Evolutionary conservation across 92 coral and sea anemone genomes (phyloP).

Genomic region (Epizoanthus stellaris): DNA sequence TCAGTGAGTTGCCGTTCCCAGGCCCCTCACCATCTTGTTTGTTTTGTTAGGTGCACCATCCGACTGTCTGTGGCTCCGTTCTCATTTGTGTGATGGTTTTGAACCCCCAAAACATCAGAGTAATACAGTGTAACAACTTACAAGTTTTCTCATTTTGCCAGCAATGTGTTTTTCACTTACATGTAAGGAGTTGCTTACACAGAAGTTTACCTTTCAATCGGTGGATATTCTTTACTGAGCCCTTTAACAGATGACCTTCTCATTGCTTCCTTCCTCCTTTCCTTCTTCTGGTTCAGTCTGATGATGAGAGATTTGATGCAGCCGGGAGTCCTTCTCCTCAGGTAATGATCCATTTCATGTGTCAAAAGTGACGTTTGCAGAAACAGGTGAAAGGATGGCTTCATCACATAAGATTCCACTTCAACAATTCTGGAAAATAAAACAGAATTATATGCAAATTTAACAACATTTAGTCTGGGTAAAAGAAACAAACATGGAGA

Average conservation of each 20-base stretch:
- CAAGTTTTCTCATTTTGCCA: not conserved
- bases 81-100: no score
- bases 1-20: no score
- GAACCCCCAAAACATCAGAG: no score
- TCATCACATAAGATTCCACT: conserved; percentile 60
- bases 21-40: no score
- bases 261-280: conserved; percentile 31
- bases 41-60: no score
- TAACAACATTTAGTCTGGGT: not conserved
- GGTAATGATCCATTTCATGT: conserved; percentile 73
- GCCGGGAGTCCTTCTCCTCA: conserved; percentile 74
- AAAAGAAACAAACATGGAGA: not conserved
- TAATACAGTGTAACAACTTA: not conserved
- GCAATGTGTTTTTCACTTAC: no score
- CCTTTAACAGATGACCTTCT: conserved; percentile 43
- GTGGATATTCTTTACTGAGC: conserved; percentile 75
- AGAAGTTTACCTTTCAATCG: conserved; percentile 61
- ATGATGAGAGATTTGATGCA: conserved; percentile 73
- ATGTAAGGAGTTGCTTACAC: no score
- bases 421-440: conserved; percentile 52
- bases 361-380: conserved; percentile 66
- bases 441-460: not conserved
- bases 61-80: no score
- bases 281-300: conserved; percentile 61
- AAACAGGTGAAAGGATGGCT: conserved; percentile 73